phyloP scores from a whole-genome alignment of 1,140 invertebrate genomes.

The Trichonephila inaurata region DNA sequence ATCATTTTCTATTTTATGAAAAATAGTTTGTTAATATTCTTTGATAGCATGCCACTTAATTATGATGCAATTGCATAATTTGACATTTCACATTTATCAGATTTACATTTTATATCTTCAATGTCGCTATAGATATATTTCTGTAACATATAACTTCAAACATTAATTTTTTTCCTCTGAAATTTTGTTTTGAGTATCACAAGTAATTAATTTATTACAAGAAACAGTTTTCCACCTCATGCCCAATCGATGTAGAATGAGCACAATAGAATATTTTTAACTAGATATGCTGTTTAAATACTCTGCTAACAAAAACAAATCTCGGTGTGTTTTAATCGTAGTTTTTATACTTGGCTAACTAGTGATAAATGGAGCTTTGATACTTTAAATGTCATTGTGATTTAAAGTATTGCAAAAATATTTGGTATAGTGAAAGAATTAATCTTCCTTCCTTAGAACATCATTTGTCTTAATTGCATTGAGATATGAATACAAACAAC shows the following conservation, averaged over 20 bases:
- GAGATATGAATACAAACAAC: neutral
- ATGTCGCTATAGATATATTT: neutral
- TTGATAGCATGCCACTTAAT: neutral
- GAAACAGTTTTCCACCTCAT: too few species aligned
- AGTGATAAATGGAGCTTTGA: slow-evolving; percentile 12
- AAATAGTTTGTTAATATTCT: neutral
- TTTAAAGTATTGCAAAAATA: neutral
- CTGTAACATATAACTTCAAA: neutral
- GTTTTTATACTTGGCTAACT: slow-evolving; percentile 9
- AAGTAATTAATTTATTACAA: too few species aligned
- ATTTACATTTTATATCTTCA: neutral
- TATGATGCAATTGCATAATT: neutral
- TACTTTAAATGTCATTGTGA: slow-evolving; percentile 2
- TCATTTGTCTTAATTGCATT: neutral
- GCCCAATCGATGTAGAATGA: too few species aligned
- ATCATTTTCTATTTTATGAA: neutral
- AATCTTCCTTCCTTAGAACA: too few species aligned
- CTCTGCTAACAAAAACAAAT: neutral
- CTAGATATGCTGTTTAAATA: neutral
- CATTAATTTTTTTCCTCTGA: too few species aligned
- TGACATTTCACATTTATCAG: neutral
- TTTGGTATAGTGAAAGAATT: neutral
- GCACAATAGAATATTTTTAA: too few species aligned
- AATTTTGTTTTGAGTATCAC: too few species aligned
- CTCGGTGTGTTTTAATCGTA: neutral